These are phyloP conservation scores for Cantharis flavilabris DNA, from an alignment of 2,888 invertebrate genomes.

Conservation along the genomic window DNA sequence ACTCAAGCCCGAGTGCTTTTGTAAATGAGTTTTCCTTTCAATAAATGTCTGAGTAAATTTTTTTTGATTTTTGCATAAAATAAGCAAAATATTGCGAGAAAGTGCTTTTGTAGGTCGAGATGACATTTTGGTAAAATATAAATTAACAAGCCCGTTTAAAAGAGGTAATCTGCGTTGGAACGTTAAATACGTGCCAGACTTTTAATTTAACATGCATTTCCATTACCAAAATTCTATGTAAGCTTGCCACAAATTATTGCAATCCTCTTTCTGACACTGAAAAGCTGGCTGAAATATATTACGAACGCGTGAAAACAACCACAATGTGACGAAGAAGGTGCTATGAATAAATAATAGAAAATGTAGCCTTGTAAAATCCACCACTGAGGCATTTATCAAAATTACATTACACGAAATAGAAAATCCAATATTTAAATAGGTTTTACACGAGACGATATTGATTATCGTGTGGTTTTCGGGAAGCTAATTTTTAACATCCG, in stretches of 20 bases:
- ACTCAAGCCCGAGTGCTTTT: conserved; percentile 14
- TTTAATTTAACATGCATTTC: conserved; percentile 32
- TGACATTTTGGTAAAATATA: not conserved
- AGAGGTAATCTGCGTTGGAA: conserved; percentile 20
- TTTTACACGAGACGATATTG: not conserved
- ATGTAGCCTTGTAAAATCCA: conserved; percentile 5
- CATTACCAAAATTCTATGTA: conserved; percentile 29
- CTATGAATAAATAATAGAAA: conserved; percentile 24
- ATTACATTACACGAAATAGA: conserved; percentile 7
- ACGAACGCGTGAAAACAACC: conserved; percentile 27
- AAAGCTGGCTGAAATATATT: conserved; percentile 30
- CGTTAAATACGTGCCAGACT: conserved; percentile 25
- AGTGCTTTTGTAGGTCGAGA: not conserved
- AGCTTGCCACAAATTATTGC: conserved; percentile 31
- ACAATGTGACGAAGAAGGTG: conserved; percentile 26
- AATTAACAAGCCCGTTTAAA: conserved; percentile 9
- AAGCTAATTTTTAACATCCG: not conserved
- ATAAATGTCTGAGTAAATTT: not conserved
- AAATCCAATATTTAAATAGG: not conserved
- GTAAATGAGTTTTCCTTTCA: conserved; percentile 26
- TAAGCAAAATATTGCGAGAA: conserved; percentile 9
- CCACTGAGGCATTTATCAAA: conserved; percentile 13
- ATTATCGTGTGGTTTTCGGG: not conserved
- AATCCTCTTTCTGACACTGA: conserved; percentile 31
- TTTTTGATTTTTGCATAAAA: not conserved